Base-by-base conservation (phyloP, 2,113 vertebrate genomes). In the Camelus bactrianus region DNA sequence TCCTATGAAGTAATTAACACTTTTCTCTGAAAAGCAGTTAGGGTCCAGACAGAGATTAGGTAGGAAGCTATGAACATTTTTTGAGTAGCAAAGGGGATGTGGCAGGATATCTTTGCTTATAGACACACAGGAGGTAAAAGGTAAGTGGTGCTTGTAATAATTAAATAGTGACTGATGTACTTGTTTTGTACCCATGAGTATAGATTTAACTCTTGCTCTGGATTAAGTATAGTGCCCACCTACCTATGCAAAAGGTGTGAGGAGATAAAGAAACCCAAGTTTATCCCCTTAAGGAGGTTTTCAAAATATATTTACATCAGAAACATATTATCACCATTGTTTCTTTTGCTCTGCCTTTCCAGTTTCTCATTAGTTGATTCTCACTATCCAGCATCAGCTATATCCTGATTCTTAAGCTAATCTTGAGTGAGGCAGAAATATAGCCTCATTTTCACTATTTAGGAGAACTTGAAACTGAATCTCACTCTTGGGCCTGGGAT, bases 11-110 rank as follows among this genome's bases (percentile, higher is more conserved):
- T 80, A 91, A 60, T 91, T 77, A 65, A 65, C 38, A 72, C 26
- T 77, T 93, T 58, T 20, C 50, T 96, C 69, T 92, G n/a, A 77
- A 86, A 85, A 95, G 73, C 70, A 92, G n/a, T 82, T 42, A 86
- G 79, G 16, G 30, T 16, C 38, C 12, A 80, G 73, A 77, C 22
- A 28, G 46, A 65, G 73, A 82, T 54, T 52, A 75, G 22, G 28
- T 80, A 10, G 54, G 87, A 92, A 60, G n/a, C 6, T 20, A 67
- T 81, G 70, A 93, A 79, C 93, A 83, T 91, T 79, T 93, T 96
- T 95, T 82, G 24, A 84, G 35, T 50, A 82, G 38, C 24, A 85
- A 73, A 28, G 12, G 20, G 3, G 24, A 50, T 67, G 87, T 54
- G 69, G 46, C 35, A 96, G 64, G 11, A 81, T 85, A 72, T 46